A percentile compares a stretch with the other conserved stretches of the same genome.
Evolutionary conservation across 2,888 invertebrate genomes (phyloP).

Genomic region (Rhimphoctona megacephalus): DNA sequence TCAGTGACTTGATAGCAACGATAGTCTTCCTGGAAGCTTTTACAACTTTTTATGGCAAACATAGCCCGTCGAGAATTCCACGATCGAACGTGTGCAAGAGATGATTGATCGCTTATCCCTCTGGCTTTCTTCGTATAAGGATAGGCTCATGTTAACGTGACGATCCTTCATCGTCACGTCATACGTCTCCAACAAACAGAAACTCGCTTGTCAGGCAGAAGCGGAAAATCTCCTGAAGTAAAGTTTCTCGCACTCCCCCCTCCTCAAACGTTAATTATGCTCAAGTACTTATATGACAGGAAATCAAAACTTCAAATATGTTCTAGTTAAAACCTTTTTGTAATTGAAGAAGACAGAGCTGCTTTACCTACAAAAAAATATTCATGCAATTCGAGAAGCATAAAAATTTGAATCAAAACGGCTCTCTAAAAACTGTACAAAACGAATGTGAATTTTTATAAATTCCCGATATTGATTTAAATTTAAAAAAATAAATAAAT

Average conservation of each 20-base stretch:
- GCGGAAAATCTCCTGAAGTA: slow-evolving; percentile 53
- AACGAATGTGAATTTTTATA: not conserved
- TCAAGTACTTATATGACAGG: slow-evolving; percentile 21
- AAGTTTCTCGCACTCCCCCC: slow-evolving; percentile 10
- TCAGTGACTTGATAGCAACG: slow-evolving; percentile 48
- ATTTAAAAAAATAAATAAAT: not conserved
- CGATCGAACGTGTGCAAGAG: slow-evolving; percentile 46
- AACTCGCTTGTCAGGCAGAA: slow-evolving; percentile 44
- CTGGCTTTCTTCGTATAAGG: slow-evolving; percentile 62
- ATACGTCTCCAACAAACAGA: slow-evolving; percentile 56
- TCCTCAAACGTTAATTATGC: slow-evolving; percentile 32
- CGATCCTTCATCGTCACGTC: slow-evolving; percentile 70
- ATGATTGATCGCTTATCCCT: slow-evolving; percentile 69
- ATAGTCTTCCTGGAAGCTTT: slow-evolving; percentile 68
- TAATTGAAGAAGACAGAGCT: not conserved
- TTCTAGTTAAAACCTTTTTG: not conserved
- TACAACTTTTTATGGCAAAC: slow-evolving; percentile 64
- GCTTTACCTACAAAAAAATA: not conserved
- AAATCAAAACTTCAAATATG: not conserved
- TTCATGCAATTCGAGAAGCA: not conserved
- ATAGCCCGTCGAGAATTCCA: slow-evolving; percentile 58
- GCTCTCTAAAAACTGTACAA: not conserved
- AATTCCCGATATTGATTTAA: not conserved
- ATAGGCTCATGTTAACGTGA: slow-evolving; percentile 70
- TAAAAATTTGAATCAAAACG: no score